A percentile compares a stretch with the other conserved stretches of the same genome.
phyloP scores from a whole-genome alignment of 1,140 invertebrate species.

The Gonatopus flavifemur region DNA sequence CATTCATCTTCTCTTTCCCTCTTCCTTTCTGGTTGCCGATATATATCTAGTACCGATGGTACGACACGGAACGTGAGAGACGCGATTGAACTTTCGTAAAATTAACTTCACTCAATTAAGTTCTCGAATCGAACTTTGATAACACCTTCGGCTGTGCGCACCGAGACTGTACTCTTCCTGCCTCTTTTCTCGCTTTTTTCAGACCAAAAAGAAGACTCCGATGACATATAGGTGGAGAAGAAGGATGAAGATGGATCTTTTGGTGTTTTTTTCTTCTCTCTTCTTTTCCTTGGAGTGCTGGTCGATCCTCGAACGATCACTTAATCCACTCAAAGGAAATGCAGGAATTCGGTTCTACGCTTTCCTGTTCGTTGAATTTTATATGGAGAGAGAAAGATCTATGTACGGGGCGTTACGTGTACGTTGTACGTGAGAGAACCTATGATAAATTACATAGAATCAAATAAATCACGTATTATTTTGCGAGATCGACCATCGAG shows the following conservation, averaged over 20 bases:
- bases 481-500: constrained; percentile 1
- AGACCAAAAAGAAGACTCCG: constrained; percentile 17
- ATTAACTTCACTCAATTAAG: constrained; percentile 46
- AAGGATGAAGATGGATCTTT: background rate
- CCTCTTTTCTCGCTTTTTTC: too few relatives aligned
- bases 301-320: constrained; percentile 20
- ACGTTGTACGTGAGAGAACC: too few relatives aligned
- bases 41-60: too few relatives aligned
- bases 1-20: background rate
- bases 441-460: constrained; percentile 21
- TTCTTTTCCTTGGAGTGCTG: constrained; percentile 7
- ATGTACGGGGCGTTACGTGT: too few relatives aligned
- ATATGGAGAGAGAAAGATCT: too few relatives aligned
- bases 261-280: constrained; percentile 11
- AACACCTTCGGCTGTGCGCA: too few relatives aligned
- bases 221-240: constrained; percentile 3
- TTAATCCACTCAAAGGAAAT: constrained; percentile 37
- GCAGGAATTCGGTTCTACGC: background rate
- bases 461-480: constrained; percentile 33
- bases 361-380: background rate
- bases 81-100: constrained; percentile 33
- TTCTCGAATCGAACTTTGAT: constrained; percentile 31
- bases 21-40: background rate
- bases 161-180: constrained; percentile 16
- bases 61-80: too few relatives aligned